Conservation (phyloP, 2,113 vertebrate genomes). For the Tupaia tana region DNA sequence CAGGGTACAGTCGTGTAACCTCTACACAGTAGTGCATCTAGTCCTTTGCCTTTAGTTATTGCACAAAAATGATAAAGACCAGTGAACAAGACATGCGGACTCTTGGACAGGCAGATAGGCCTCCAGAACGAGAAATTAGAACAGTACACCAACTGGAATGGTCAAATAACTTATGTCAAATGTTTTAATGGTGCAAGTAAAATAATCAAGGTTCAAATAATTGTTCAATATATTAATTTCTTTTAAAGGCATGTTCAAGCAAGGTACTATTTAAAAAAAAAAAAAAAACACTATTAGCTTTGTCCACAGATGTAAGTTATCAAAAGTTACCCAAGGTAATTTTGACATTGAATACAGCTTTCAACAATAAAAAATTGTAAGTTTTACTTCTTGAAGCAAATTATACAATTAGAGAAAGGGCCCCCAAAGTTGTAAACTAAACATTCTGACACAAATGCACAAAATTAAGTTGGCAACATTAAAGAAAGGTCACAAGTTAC, state of each 20-base stretch:
- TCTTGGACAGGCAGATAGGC: constrained; percentile 80
- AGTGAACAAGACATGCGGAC: constrained; percentile 85
- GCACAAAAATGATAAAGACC: constrained; percentile 86
- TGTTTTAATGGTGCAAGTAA: constrained; percentile 86
- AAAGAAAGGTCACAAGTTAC: constrained; percentile 76
- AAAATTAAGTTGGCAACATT: constrained; percentile 85
- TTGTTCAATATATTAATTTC: constrained; percentile 88
- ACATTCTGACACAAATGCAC: constrained; percentile 84
- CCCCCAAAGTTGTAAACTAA: constrained; percentile 86
- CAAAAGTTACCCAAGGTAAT: constrained; percentile 83
- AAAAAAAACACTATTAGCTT: constrained; percentile 82
- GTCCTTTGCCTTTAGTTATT: constrained; percentile 86
- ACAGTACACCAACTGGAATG: constrained; percentile 85
- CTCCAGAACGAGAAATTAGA: constrained; percentile 81
- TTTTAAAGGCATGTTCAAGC: constrained; percentile 86
- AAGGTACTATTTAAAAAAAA: constrained; percentile 88
- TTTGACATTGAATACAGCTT: constrained; percentile 80
- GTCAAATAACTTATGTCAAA: constrained; percentile 84
- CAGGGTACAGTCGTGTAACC: constrained; percentile 80
- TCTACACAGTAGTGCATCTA: constrained; percentile 87
- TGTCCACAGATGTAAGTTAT: constrained; percentile 86
- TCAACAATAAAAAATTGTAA: constrained; percentile 82
- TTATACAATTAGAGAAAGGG: constrained; percentile 76
- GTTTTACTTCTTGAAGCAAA: constrained; percentile 82
- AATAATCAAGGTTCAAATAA: constrained; percentile 86